Evolutionary conservation across 2,888 invertebrate genomes (phyloP), one percentile per base, ranked within the genome.

Genomic region (Hyposoter didymator): DNA sequence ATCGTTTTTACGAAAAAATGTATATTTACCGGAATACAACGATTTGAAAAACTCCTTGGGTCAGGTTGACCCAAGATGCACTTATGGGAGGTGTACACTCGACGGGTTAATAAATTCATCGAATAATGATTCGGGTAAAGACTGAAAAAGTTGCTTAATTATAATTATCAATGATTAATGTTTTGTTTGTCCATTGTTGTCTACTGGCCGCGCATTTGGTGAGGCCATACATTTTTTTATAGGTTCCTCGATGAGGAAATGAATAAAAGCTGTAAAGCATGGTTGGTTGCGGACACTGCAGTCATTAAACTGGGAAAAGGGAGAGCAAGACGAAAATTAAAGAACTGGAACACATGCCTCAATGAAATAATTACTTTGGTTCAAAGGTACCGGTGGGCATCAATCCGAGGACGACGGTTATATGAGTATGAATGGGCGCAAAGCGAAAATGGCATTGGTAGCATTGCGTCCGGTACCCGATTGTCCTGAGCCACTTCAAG

Each of bases 331-430:
- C 7, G 28, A 49, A 70, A 70, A 32, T 32, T 5, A 49, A 17
- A 17, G 28, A 69, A 28, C 17, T 32, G 17, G n/a, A n/a, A 72
- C 14, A 72, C n/a, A 35, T 55, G 7, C 7, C 2, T 39, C 19
- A 72, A 39, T 52, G 5, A 52, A 8, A 22, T 12, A 52, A 52
- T 43, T 66, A 14, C 12, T 35, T 87, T 49, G 72, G 84, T 83
- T 78, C 62, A 45, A 84, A 82, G 83, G 85, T 83, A 86, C 85
- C 49, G 85, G 89, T 93, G 97, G 97, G 90, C 97, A 97, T 94
- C 97, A 97, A 93, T 97, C 97, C 82, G 97, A 98, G 94, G 97
- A 98, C 96, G 97, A 98, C 96, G 97, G 97, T 94, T 97, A 98
- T 95, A 97, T 97, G 97, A 97, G 97, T 95, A 97, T 97, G 96